Conservation (phyloP, 2,113 vertebrate species). For the Scalopus aquaticus region DNA sequence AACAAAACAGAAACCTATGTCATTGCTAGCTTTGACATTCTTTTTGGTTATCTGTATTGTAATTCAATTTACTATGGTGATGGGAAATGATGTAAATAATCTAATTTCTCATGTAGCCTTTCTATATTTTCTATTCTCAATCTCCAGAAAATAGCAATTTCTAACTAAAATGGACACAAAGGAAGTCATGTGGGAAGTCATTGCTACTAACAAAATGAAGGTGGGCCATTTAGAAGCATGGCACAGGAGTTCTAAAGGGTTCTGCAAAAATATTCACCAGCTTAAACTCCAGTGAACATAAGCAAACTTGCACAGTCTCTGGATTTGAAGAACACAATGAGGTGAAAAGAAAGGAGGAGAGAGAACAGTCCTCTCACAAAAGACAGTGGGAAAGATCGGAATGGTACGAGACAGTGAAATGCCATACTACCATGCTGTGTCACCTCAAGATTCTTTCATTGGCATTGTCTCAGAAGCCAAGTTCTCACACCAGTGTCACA, state of each 20-base stretch:
- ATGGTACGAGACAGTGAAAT: not conserved
- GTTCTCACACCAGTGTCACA: not conserved
- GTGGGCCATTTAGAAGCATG: not conserved
- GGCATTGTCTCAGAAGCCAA: not conserved
- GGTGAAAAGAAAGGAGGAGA: not conserved
- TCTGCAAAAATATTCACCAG: not conserved
- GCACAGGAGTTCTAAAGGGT: not conserved
- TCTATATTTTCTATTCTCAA: not conserved
- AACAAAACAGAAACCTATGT: not conserved
- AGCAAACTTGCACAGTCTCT: not conserved
- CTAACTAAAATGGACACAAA: not conserved
- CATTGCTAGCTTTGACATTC: not conserved
- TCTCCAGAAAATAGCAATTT: constrained; percentile 8
- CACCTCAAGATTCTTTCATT: not conserved
- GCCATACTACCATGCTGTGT: not conserved
- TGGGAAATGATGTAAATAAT: constrained; percentile 8
- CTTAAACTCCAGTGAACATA: not conserved
- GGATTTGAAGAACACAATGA: not conserved
- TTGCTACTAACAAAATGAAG: not conserved
- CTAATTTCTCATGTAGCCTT: not conserved
- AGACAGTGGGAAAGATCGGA: not conserved
- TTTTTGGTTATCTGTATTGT: not conserved
- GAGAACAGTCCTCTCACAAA: not conserved
- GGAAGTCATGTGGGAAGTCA: not conserved
- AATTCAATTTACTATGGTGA: not conserved